Evolutionary conservation across 2,797 vertebrate genomes (phyloP), one percentile per base, ranked within the genome.

Genomic region (Phrynocephalus forsythii): DNA sequence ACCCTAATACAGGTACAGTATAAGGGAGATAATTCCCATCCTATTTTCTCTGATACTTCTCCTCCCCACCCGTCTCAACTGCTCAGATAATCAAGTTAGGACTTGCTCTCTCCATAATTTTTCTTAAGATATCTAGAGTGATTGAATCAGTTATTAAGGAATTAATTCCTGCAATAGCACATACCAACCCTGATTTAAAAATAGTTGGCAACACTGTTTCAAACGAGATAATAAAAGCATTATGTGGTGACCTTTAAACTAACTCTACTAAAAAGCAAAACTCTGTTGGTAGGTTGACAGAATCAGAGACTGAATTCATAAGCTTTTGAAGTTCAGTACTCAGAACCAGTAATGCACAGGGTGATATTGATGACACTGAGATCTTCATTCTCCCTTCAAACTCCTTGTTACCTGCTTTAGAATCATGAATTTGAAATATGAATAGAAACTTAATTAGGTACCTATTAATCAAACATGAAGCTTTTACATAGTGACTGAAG

Each of bases 391-490:
- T 20, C 24, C 60, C 73, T 80, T 69, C 44, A 52, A 84, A 84
- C 52, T 22, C 60, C n/a, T 88, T 24, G 79, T 80, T 38, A 67
- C 52, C 69, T 88, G 26, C 68, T 26, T 80, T 72, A n/a, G 73
- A 80, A 80, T 66, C 28, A 50, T 33, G 56, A 8, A 33, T 20
- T 73, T 84, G 80, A 88, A 84, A 28, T 71, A 50, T 38, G 77
- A 84, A 80, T 88, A 84, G 56, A 33, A 88, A 84, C 80, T 48
- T 75, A 84, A 75, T 75, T 56, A 84, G 68, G 69, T 20, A 80
- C 73, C 33, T 6, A 13, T 79, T 78, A 84, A 88, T 79, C 68
- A 72, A 66, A 79, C 68, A 7, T 26, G 0, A 48, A 80, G 68
- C 66, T 38, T 80, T 88, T 75, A 80, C 67, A 67, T 13, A 50